phyloP scores from a whole-genome alignment of 1,140 invertebrate genomes.

The Drosophila ironensis region DNA sequence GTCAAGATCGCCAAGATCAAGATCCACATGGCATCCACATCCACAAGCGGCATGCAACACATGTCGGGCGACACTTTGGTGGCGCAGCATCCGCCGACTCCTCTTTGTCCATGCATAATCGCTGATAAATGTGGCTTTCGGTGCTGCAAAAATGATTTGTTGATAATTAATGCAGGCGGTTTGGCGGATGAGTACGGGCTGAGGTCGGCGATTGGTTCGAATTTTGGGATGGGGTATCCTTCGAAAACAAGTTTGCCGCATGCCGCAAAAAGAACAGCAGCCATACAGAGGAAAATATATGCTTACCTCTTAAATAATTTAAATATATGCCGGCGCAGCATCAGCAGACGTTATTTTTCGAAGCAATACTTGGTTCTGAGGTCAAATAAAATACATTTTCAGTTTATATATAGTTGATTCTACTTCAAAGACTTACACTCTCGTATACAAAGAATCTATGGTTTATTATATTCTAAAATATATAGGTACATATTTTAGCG shows the following conservation, averaged over 20 bases:
- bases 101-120: slow-evolving; percentile 68
- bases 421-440: too few species aligned
- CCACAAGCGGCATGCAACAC: slow-evolving; percentile 36
- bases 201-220: slow-evolving; percentile 2
- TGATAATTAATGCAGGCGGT: slow-evolving; percentile 76
- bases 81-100: background rate
- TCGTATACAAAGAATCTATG: too few species aligned
- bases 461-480: too few species aligned
- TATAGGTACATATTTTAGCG: too few species aligned
- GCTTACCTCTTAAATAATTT: too few species aligned
- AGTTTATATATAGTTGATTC: too few species aligned
- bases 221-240: slow-evolving; percentile 31
- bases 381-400: too few species aligned
- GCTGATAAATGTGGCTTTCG: slow-evolving; percentile 75
- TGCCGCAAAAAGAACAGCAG: slow-evolving; percentile 48
- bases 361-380: too few species aligned
- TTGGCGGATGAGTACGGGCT: background rate
- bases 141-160: slow-evolving; percentile 77
- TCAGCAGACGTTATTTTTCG: too few species aligned
- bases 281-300: background rate
- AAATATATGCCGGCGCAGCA: too few species aligned
- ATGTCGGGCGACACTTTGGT: slow-evolving; percentile 71
- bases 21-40: slow-evolving; percentile 43
- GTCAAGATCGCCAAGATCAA: slow-evolving; percentile 46
- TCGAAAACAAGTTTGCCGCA: slow-evolving; percentile 55